These are phyloP conservation scores for Myiotriccus ornatus DNA, from an alignment of 2,797 vertebrate genomes.

Conservation along the genomic window DNA sequence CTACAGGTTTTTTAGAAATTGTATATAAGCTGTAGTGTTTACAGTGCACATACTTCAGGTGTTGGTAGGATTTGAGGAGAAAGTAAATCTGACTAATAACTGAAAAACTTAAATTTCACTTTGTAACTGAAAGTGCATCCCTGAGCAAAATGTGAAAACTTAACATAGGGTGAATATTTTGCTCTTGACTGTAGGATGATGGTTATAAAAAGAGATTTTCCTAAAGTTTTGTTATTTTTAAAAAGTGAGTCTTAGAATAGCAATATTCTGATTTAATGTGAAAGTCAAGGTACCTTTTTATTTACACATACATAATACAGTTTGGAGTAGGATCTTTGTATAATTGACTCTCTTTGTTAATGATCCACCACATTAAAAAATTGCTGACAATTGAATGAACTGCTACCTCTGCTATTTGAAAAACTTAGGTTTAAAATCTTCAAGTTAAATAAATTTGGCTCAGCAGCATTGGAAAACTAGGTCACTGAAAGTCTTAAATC, in stretches of 20 bases:
- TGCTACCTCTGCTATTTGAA: background rate
- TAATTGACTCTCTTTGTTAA: background rate
- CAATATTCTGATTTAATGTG: background rate
- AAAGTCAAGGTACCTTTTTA: background rate
- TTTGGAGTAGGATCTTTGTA: background rate
- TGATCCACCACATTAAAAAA: background rate
- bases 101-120: background rate
- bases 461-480: background rate
- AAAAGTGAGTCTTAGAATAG: background rate
- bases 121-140: background rate
- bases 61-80: background rate
- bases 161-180: background rate
- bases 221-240: background rate
- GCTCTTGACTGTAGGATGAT: background rate
- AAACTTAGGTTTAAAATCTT: background rate
- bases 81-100: background rate
- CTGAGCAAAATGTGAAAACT: background rate
- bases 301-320: background rate
- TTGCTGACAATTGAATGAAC: background rate
- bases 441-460: background rate
- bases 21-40: background rate
- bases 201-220: background rate
- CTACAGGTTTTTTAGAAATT: background rate
- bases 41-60: background rate
- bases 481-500: background rate